Base-by-base conservation (phyloP, 1,140 invertebrate species). In the Vanessa atalanta region DNA sequence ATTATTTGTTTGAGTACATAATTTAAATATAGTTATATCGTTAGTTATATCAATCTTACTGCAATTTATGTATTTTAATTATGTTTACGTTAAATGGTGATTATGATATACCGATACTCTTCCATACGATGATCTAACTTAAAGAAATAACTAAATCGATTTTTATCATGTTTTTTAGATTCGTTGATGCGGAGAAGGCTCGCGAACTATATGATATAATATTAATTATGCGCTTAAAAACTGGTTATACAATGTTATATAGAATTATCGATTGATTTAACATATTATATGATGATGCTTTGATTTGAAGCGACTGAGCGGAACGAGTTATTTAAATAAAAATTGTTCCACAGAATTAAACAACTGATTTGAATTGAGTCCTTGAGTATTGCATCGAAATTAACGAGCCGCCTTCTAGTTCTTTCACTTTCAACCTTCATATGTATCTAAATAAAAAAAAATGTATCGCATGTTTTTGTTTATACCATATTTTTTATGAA, bases 341-440 rank as follows among this genome's bases (percentile, higher is more conserved):
- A 31, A 68, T 68, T 57, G 16, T 48, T 69, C 50, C 47, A n/a
- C 23, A 7, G 55, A 63, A 55, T 20, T 47, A 60, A 50, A 47
- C 26, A 43, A 61, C 47, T 75, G 47, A 73, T 81, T 79, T 81
- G 55, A 60, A 77, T 75, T 77, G n/a, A 61, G 55, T 75, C 75
- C 73, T 75, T 77, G 65, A 75, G 53, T 55, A 69, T 77, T 73
- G 63, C 55, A 64, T 63, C 66, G 55, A 70, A 71, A 75, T 69
- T 23, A 23, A 76, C 53, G 47, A 57, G 3, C 43, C 43, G 14
- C 47, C 67, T 65, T 47, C 60, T 61, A 61, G 13, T 65, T 82
- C 78, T 82, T 82, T 82, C 79, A 78, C 80, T 82, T 80, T 70
- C 70, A 69, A 77, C 80, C 74, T 77, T 69, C 47, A 63, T 15